Percentiles rank a stretch among this genome's conserved stretches.
These are phyloP conservation scores for Xanthostigma xanthostigma DNA, from an alignment of 2,888 invertebrate genomes.

Conservation along the genomic window DNA sequence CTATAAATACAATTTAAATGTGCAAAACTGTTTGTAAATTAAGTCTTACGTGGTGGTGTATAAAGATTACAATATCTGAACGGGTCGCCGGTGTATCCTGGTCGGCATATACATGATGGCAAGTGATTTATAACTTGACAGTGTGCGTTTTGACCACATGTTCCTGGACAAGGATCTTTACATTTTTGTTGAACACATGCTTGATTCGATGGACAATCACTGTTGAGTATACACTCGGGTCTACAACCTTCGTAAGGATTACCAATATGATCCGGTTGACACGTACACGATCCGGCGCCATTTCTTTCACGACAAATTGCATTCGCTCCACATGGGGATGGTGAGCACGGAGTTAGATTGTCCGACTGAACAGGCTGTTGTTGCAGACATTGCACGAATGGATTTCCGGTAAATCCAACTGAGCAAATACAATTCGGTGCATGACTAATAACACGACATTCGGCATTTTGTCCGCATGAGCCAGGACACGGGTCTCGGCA, in stretches of 20 bases:
- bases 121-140: constrained; percentile 53
- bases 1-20: neutral
- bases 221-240: constrained; percentile 51
- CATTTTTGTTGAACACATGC: constrained; percentile 57
- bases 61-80: constrained; percentile 41
- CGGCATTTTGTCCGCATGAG: constrained; percentile 57
- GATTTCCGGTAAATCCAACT: constrained; percentile 40
- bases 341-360: constrained; percentile 38
- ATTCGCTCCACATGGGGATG: constrained; percentile 48
- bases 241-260: constrained; percentile 58
- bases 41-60: constrained; percentile 36
- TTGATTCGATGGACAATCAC: constrained; percentile 49
- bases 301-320: constrained; percentile 45
- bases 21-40: neutral
- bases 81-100: constrained; percentile 48
- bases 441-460: constrained; percentile 58
- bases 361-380: constrained; percentile 27
- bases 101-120: constrained; percentile 45
- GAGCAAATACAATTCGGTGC: constrained; percentile 52
- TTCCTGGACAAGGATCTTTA: constrained; percentile 54
- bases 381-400: constrained; percentile 43
- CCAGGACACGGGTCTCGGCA: constrained; percentile 63
- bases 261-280: constrained; percentile 49
- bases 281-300: constrained; percentile 45
- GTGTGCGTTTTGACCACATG: constrained; percentile 52